phyloP scores from a whole-genome alignment of 2,888 invertebrate genomes.

The Rhimphoctona megacephalus region DNA sequence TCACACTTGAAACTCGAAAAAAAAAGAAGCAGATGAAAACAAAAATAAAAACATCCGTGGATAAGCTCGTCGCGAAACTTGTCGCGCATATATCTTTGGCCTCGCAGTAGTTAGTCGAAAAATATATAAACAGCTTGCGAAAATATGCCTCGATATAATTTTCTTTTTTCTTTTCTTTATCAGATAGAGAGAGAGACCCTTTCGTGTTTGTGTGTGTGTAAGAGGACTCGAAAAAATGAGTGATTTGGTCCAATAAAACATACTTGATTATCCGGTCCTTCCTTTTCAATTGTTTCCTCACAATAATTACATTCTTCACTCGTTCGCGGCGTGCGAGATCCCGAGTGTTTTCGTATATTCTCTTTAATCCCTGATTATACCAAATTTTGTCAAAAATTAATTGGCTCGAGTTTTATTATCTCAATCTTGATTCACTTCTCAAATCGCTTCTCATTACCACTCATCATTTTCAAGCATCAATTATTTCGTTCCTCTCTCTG shows the following conservation, averaged over 20 bases:
- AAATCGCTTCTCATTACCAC: background rate
- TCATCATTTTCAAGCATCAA: background rate
- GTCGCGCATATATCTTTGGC: conserved; percentile 26
- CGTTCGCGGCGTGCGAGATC: background rate
- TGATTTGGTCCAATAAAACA: conserved; percentile 61
- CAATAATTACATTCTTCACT: conserved; percentile 3
- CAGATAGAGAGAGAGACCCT: conserved; percentile 36
- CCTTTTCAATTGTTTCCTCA: conserved; percentile 37
- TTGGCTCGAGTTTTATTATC: background rate
- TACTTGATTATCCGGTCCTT: conserved; percentile 57
- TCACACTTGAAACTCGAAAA: too few species aligned
- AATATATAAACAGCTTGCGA: conserved; percentile 39
- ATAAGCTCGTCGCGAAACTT: conserved; percentile 55
- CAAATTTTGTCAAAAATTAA: background rate
- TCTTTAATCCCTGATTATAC: conserved; percentile 4
- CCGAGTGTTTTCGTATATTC: background rate
- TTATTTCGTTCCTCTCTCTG: conserved; percentile 5
- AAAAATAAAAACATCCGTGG: conserved; percentile 29
- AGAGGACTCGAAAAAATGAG: conserved; percentile 34
- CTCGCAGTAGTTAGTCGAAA: conserved; percentile 42
- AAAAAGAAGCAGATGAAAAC: conserved; percentile 1
- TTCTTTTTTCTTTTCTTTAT: background rate
- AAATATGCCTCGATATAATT: conserved; percentile 39
- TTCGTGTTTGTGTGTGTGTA: conserved; percentile 1
- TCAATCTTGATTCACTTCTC: background rate